These are phyloP conservation scores for Lordiphosa fenestrarum DNA, from an alignment of 2,888 invertebrate genomes.

Conservation along the genomic window DNA sequence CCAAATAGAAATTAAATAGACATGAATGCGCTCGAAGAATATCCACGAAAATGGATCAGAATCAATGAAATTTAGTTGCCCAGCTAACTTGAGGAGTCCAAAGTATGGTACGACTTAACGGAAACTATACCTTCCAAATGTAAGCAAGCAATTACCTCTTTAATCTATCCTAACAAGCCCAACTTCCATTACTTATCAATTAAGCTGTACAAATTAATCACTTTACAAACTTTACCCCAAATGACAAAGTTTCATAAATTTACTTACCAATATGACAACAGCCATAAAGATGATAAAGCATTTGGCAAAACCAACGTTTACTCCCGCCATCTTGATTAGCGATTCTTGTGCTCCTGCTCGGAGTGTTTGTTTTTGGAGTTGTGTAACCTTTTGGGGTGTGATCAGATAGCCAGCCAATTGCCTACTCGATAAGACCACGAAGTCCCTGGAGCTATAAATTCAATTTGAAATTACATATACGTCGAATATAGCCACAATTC, in stretches of 20 bases:
- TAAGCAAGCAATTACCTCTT: no score
- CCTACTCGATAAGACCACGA: constrained; percentile 45
- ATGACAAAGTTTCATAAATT: background rate
- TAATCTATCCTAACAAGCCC: no score
- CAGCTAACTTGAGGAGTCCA: no score
- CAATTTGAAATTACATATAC: constrained; percentile 54
- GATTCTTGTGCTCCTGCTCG: background rate
- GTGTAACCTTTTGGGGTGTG: constrained; percentile 28
- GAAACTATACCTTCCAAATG: no score
- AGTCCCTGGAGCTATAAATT: constrained; percentile 47
- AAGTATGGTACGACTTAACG: no score
- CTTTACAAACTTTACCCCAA: no score
- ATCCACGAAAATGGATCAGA: no score
- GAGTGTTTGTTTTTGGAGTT: constrained; percentile 12
- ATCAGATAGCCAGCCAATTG: constrained; percentile 27
- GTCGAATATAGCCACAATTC: constrained; percentile 13
- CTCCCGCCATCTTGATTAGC: constrained; percentile 60
- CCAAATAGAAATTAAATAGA: no score
- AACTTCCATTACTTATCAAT: no score
- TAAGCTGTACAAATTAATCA: constrained; percentile 4
- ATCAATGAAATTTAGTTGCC: no score
- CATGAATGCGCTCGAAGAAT: no score
- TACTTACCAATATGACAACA: constrained; percentile 75
- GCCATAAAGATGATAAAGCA: constrained; percentile 78
- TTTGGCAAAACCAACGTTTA: constrained; percentile 76